Evolutionary conservation across 2,113 vertebrate species (phyloP), one percentile per base, ranked within the genome.

Genomic region (Solenodon paradoxus): DNA sequence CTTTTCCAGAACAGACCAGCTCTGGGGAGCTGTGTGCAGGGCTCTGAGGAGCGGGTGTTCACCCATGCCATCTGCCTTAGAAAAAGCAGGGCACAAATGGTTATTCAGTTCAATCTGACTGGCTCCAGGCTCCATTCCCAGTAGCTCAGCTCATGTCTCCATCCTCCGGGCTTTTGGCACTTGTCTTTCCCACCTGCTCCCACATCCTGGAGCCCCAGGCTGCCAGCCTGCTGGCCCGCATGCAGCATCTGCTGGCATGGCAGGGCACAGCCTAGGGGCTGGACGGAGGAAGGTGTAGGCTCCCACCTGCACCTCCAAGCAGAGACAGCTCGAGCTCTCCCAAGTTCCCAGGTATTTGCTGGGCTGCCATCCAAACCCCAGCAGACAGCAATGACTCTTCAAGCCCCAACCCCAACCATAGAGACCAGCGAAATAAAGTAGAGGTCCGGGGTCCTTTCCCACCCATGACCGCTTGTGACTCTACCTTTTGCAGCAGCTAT

Each of bases 101-200:
- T 63, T 55, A n/a, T 22, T 93, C 35, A 40, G 2, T 92, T 49
- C 72, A 59, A 81, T 78, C 45, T 1, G 0, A 47, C 92, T 90
- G 85, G 95, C 96, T 94, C 80, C 49, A 59, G 80, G 61, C 90
- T 78, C 93, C 93, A 92, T 97, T 97, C 97, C 87, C 92, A 90
- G 59, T 12, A 96, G 95, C 83, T 89, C 96, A 95, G 96, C 92
- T 97, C 97, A 96, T 85, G 95, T 96, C 96, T 97, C 93, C 68
- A 59, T 93, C 83, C 92, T 71, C 1, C 0, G 77, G 78, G 87
- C 59, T 68, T 49, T 96, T 92, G 61, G 92, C 93, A 16, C 32
- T 47, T 57, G 16, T 78, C 71, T 93, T 81, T 92, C 77, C 20
- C 79, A 93, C 80, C 79, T 94, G 82, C 69, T 94, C 75, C 87